A percentile compares a stretch with the other conserved stretches of the same genome.
phyloP scores from a whole-genome alignment of 2,113 vertebrate genomes.

The Lycaon pictus region DNA sequence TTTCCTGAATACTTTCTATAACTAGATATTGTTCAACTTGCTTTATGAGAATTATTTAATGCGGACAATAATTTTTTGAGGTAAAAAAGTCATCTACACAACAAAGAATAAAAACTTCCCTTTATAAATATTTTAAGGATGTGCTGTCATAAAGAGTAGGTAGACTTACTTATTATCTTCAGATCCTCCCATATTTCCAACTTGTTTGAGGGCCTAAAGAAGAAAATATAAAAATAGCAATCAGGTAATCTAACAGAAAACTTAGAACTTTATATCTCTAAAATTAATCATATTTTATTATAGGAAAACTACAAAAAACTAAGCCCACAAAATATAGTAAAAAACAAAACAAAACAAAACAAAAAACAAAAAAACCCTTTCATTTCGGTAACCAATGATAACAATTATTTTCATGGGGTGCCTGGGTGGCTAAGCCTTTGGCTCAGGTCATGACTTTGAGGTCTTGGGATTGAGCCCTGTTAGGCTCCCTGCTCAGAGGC shows the following conservation, averaged over 20 bases:
- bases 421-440: background rate
- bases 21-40: background rate
- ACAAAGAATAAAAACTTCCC: background rate
- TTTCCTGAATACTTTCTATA: background rate
- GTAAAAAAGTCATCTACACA: background rate
- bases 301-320: background rate
- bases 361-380: background rate
- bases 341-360: background rate
- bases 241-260: constrained; percentile 71
- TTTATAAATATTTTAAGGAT: constrained; percentile 37
- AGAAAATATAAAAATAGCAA: constrained; percentile 59
- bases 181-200: constrained; percentile 99
- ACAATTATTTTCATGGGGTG: background rate
- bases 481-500: background rate
- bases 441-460: background rate
- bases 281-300: constrained; percentile 32
- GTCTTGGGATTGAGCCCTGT: background rate
- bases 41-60: background rate
- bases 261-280: background rate
- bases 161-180: constrained; percentile 97
- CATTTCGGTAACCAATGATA: background rate
- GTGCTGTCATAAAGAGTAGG: background rate
- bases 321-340: background rate
- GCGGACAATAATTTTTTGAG: background rate
- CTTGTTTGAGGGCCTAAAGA: constrained; percentile 94